Evolutionary conservation across 2,888 invertebrate genomes (phyloP), one percentile per base, ranked within the genome.

Genomic region (Heliconius hortense): DNA sequence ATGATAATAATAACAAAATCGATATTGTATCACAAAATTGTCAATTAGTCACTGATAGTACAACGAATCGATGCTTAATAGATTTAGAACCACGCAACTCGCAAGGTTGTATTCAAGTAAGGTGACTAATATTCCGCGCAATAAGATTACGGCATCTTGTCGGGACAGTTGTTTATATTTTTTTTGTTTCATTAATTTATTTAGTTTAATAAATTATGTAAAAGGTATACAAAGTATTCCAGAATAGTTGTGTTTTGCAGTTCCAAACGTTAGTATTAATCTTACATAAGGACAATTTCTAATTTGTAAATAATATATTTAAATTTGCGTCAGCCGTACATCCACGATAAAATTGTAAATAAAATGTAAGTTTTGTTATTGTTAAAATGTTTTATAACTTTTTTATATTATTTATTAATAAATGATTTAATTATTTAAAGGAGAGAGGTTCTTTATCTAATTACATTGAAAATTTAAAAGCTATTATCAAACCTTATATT

Each of bases 1-100:
- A n/a, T 63, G 62, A 63, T 62, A n/a, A 31, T 60, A 62, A 48
- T 21, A n/a, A 28, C 48, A 62, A 62, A 1, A 68, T 68, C 39
- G 70, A 74, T 64, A 74, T 56, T 56, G 26, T 74, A 74, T 70
- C 70, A 62, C 31, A 31, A 39, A 70, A 59, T 71, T 56, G 26
- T 70, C 70, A 73, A 77, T 78, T 77, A 77, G 64, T 77, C 77
- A 78, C 53, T 74, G 75, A 73, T 77, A 64, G 74, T 76, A 76
- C 73, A 43, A 43, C 68, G 74, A 77, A 77, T 35, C 73, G 75
- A 56, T 72, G 68, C 53, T 73, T 59, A 71, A 74, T 78, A 75
- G 77, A 77, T 76, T 78, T 75, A 53, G 77, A 76, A 66, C 39
- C 64, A 62, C 72, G 68, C 72, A 72, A 75, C 70, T 76, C 64